phyloP scores from a whole-genome alignment of 30 jellyfish, hydroid and myxozoan species.

The Nemopilema nomurai region DNA sequence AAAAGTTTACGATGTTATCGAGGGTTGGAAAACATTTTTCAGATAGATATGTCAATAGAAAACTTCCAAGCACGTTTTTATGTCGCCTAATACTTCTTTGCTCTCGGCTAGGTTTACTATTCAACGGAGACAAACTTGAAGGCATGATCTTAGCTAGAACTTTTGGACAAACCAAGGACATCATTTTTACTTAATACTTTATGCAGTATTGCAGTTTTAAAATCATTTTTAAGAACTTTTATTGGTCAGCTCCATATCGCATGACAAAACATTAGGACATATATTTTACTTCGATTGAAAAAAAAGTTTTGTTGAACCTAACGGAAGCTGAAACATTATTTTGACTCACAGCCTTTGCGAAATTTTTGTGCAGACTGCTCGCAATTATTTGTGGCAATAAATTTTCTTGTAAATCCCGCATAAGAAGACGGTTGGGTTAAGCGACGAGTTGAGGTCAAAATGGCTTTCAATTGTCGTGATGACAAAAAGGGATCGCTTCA shows the following conservation, averaged over 20 bases:
- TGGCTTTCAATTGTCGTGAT: constrained; percentile 4
- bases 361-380: background rate
- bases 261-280: constrained; percentile 30
- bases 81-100: no score
- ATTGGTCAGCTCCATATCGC: constrained; percentile 2
- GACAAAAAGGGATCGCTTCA: background rate
- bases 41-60: no score
- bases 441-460: constrained; percentile 56
- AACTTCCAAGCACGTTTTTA: no score
- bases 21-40: no score
- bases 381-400: background rate
- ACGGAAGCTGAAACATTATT: background rate
- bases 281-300: background rate
- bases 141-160: no score
- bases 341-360: background rate
- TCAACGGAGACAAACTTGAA: no score
- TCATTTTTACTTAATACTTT: no score
- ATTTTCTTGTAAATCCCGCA: background rate
- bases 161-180: no score
- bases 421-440: constrained; percentile 7
- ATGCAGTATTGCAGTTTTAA: background rate
- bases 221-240: no score
- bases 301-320: background rate
- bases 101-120: no score
- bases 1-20: no score